Conservation (phyloP, 2,888 invertebrate species). For the Rugalucina vietnamica region DNA sequence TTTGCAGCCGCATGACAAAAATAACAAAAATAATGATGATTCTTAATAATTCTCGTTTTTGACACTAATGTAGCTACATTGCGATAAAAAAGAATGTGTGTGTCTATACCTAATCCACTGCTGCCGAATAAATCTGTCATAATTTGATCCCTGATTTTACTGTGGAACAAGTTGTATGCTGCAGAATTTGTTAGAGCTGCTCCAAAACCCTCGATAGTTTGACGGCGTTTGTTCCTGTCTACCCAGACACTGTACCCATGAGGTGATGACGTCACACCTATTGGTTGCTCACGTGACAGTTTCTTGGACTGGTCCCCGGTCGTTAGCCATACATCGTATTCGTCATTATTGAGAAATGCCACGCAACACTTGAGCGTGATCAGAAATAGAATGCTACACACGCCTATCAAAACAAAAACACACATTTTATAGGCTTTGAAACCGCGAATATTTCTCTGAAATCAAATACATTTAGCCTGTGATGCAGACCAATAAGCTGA, state of each 20-base stretch:
- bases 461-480: too few species aligned
- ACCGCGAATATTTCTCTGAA: too few species aligned
- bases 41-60: too few species aligned
- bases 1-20: too few species aligned
- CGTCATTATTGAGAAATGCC: constrained; percentile 11
- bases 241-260: constrained; percentile 57
- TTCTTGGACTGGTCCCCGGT: constrained; percentile 57
- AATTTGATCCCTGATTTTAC: constrained; percentile 59
- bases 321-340: constrained; percentile 53
- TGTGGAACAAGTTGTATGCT: constrained; percentile 65
- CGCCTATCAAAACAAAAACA: too few species aligned
- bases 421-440: too few species aligned
- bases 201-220: constrained; percentile 64
- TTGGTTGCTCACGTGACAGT: constrained; percentile 40
- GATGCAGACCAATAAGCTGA: too few species aligned
- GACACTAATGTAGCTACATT: too few species aligned
- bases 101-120: neutral
- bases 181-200: constrained; percentile 65
- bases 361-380: too few species aligned
- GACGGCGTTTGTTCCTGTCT: constrained; percentile 54
- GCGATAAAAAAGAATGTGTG: too few species aligned
- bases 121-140: constrained; percentile 64
- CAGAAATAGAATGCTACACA: too few species aligned
- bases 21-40: too few species aligned
- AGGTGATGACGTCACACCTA: constrained; percentile 12